A percentile compares a stretch with the other conserved stretches of the same genome.
Evolutionary conservation across 1,140 invertebrate species (phyloP).

Genomic region (Spodoptera frugiperda): DNA sequence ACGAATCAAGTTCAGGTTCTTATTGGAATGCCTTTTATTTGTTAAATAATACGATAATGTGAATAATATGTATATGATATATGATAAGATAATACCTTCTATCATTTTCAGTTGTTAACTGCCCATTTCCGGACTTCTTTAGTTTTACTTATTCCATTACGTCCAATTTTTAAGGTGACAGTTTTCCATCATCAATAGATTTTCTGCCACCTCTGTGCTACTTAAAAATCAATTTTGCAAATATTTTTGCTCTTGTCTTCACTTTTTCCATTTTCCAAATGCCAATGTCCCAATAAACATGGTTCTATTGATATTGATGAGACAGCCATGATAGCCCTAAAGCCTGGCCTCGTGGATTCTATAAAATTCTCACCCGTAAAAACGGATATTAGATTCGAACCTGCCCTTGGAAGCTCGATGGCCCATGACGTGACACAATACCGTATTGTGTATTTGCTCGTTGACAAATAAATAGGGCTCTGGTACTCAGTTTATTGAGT

Average conservation of each 20-base stretch:
- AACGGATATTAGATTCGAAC: conserved; percentile 34
- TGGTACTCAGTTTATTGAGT: no score
- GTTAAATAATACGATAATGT: no score
- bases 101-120: no score
- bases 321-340: background rate
- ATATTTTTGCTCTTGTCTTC: background rate
- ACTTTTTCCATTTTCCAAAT: background rate
- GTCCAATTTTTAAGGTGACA: no score
- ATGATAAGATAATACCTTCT: no score
- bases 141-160: no score
- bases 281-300: background rate
- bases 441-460: background rate
- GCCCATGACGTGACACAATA: conserved; percentile 26
- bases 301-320: background rate
- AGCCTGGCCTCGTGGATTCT: conserved; percentile 7
- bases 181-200: no score
- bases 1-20: conserved; percentile 6
- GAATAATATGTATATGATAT: no score
- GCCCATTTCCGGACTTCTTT: no score
- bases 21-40: conserved; percentile 10
- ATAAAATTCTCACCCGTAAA: conserved; percentile 3
- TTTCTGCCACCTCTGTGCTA: no score
- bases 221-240: no score
- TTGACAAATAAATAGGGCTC: conserved; percentile 9
- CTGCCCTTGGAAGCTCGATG: conserved; percentile 17